phyloP scores from a whole-genome alignment of 2,113 vertebrate species.

The Misgurnus mizolepis region DNA sequence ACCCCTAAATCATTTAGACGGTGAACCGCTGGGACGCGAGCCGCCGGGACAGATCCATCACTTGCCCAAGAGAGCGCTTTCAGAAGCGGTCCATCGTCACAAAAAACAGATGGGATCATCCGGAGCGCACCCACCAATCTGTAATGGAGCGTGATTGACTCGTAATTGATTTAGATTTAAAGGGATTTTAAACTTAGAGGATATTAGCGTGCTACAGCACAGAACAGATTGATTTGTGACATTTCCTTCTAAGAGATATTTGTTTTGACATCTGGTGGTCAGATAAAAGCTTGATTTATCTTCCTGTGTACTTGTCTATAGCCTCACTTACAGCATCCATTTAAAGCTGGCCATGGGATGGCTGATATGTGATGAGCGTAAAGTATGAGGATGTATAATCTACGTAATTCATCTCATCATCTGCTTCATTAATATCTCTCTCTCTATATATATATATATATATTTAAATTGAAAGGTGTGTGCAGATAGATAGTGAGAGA shows the following conservation, averaged over 20 bases:
- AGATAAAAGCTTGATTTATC: background rate
- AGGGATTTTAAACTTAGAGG: background rate
- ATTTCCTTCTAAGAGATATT: conserved; percentile 8
- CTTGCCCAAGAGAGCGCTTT: conserved; percentile 45
- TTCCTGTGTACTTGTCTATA: background rate
- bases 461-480: too few relatives aligned
- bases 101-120: background rate
- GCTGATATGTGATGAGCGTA: too few relatives aligned
- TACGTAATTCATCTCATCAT: too few relatives aligned
- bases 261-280: conserved; percentile 6
- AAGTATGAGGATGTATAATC: too few relatives aligned
- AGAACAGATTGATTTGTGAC: conserved; percentile 11
- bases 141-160: conserved; percentile 11
- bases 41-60: conserved; percentile 57
- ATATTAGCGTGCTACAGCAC: background rate
- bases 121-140: background rate
- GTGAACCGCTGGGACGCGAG: conserved; percentile 56
- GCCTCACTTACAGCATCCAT: background rate
- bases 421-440: too few relatives aligned
- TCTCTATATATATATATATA: too few relatives aligned
- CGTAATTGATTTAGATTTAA: conserved; percentile 38
- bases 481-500: too few relatives aligned
- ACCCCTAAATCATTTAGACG: conserved; percentile 73
- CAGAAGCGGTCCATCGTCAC: conserved; percentile 46
- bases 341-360: background rate